These are phyloP conservation scores for Mesodorylaimus sp. DNA, from an alignment of 2,888 invertebrate genomes.

Conservation along the genomic window DNA sequence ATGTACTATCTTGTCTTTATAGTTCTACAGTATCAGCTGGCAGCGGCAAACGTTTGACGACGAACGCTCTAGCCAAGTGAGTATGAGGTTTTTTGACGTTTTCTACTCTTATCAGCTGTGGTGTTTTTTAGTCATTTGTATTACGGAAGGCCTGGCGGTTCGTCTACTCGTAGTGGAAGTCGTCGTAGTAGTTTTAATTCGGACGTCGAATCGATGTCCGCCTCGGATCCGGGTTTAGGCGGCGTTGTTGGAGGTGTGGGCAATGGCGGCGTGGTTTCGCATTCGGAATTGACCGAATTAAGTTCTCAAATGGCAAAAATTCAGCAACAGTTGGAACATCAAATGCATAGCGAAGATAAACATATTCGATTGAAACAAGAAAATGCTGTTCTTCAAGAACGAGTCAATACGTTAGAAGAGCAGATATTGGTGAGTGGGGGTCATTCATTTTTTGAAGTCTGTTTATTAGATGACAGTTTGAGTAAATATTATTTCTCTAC, in stretches of 20 bases:
- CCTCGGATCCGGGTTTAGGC: background rate
- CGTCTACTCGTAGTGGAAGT: background rate
- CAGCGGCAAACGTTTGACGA: background rate
- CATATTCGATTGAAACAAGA: constrained; percentile 21
- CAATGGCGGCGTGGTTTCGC: too few relatives aligned
- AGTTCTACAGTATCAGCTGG: background rate
- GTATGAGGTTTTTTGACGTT: background rate
- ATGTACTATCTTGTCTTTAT: background rate
- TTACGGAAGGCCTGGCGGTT: background rate
- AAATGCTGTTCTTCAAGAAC: constrained; percentile 24
- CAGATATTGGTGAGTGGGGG: constrained; percentile 13
- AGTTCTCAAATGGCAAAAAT: background rate
- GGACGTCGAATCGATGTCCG: constrained; percentile 23
- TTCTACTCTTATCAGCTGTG: background rate
- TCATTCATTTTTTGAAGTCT: background rate
- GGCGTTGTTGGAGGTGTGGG: too few relatives aligned
- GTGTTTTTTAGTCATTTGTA: constrained; percentile 1
- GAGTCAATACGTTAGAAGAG: constrained; percentile 24
- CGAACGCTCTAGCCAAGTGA: background rate
- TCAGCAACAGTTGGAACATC: constrained; percentile 3
- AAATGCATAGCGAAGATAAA: constrained; percentile 19
- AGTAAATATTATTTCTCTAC: too few relatives aligned
- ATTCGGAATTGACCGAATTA: background rate
- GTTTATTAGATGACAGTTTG: too few relatives aligned
- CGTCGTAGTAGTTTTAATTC: constrained; percentile 11